phyloP scores from a whole-genome alignment of 2,797 vertebrate genomes.

The Cirrhinus molitorella region DNA sequence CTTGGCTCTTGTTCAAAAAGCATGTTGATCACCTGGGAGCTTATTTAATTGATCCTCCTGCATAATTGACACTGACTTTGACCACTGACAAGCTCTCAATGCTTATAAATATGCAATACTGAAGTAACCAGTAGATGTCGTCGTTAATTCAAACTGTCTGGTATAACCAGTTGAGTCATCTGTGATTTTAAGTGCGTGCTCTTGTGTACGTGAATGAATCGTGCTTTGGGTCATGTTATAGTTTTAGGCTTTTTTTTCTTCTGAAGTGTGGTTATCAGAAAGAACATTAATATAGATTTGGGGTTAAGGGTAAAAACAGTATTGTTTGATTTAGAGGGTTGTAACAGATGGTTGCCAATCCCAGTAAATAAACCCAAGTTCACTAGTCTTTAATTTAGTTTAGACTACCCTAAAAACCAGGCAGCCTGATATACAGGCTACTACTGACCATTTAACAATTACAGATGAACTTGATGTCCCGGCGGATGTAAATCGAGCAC shows the following conservation, averaged over 20 bases:
- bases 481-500: not conserved
- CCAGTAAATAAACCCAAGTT: slow-evolving; percentile 39
- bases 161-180: slow-evolving; percentile 45
- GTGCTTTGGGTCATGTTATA: not conserved
- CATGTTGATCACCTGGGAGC: not conserved
- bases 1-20: not conserved
- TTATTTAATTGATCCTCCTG: not conserved
- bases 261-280: slow-evolving; percentile 17
- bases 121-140: slow-evolving; percentile 43
- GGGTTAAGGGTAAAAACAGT: slow-evolving; percentile 23
- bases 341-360: slow-evolving; percentile 54
- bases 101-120: not conserved
- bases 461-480: not conserved
- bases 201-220: slow-evolving; percentile 14
- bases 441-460: not conserved
- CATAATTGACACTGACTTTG: slow-evolving; percentile 13
- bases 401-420: not conserved
- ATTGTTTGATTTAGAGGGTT: slow-evolving; percentile 38
- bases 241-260: not conserved
- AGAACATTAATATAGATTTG: slow-evolving; percentile 16
- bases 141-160: slow-evolving; percentile 15
- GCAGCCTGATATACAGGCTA: not conserved
- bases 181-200: not conserved
- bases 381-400: slow-evolving; percentile 19
- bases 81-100: not conserved